Base-by-base conservation (phyloP, 2,888 invertebrate species). In the Sesamia inferens region DNA sequence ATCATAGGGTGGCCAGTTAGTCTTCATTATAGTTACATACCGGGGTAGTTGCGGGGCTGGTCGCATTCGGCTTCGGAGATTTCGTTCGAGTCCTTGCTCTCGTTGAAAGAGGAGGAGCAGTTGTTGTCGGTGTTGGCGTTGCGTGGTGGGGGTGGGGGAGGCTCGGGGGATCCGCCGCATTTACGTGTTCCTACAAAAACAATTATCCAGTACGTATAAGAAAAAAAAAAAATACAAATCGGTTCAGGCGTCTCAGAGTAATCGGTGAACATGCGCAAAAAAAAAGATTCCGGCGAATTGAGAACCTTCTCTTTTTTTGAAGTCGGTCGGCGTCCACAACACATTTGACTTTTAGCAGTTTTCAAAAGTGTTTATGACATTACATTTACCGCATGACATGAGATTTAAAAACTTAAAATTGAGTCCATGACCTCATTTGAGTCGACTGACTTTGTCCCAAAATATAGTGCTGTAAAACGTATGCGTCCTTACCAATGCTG, bases 21-120 rank as follows among this genome's bases (percentile, higher is more conserved):
- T 68, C n/a, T 8, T 42, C 65, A 39, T 42, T 61, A 68, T n/a
- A 16, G 66, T 70, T 76, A 89, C 93, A 76, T 96, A 98, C 98
- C 98, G 92, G 98, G 98, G 92, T 98, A 98, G 94, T 97, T 98
- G 90, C 98, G 97, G 77, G 97, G 97, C 95, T 98, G 98, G 96
- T 99, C 99, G 94, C 99, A 99, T 94, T 99, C 99, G 88, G 99
- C 98, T 95, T 99, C 99, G 91, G 98, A 98, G 95, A 98, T 98
- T 96, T 99, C 99, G 96, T 98, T 99, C 95, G 98, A 98, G 94
- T 99, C 98, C 96, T 99, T 99, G 92, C 98, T 98, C 94, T 99
- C 99, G 95, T 99, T 99, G 96, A 98, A 98, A 63, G 97, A 97
- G 87, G 98, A 98, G 89, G 98, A 98, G 92, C 96, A 98, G 96